phyloP scores from a whole-genome alignment of 2,888 invertebrate genomes.

The Crocallis elinguaria region DNA sequence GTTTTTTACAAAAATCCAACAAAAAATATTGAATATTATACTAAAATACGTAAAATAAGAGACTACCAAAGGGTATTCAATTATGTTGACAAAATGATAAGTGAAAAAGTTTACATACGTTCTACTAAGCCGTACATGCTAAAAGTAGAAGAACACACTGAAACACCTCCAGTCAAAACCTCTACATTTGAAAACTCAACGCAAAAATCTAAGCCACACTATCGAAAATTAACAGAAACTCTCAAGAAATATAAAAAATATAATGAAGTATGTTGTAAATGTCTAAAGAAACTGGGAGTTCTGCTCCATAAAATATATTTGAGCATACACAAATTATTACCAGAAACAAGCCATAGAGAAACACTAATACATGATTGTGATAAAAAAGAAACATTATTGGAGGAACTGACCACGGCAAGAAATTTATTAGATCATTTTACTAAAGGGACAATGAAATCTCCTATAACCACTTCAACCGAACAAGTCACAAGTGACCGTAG shows the following conservation, averaged over 20 bases:
- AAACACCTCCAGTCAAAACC: slow-evolving; percentile 28
- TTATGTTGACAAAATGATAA: slow-evolving; percentile 70
- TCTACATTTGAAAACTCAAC: background rate
- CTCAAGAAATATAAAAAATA: background rate
- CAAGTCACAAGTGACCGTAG: background rate
- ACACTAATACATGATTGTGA: background rate
- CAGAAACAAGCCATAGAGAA: slow-evolving; percentile 21
- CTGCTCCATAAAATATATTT: slow-evolving; percentile 51
- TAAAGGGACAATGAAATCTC: too few species aligned
- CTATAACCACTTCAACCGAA: background rate
- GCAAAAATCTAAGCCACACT: background rate
- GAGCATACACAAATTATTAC: slow-evolving; percentile 50
- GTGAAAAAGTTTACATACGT: slow-evolving; percentile 50
- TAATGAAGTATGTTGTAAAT: slow-evolving; percentile 47
- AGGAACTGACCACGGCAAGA: too few species aligned
- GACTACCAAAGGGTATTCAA: slow-evolving; percentile 67
- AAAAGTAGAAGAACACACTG: slow-evolving; percentile 36
- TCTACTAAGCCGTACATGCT: slow-evolving; percentile 43
- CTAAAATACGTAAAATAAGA: slow-evolving; percentile 65
- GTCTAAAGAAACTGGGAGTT: slow-evolving; percentile 49
- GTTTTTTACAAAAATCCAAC: slow-evolving; percentile 54
- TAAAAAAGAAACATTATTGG: slow-evolving; percentile 3
- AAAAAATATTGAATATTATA: slow-evolving; percentile 67
- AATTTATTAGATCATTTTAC: too few species aligned
- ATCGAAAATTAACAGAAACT: background rate